Evolutionary conservation across 2,113 vertebrate species (phyloP), one percentile per base, ranked within the genome.

Genomic region (Sprattus sprattus): DNA sequence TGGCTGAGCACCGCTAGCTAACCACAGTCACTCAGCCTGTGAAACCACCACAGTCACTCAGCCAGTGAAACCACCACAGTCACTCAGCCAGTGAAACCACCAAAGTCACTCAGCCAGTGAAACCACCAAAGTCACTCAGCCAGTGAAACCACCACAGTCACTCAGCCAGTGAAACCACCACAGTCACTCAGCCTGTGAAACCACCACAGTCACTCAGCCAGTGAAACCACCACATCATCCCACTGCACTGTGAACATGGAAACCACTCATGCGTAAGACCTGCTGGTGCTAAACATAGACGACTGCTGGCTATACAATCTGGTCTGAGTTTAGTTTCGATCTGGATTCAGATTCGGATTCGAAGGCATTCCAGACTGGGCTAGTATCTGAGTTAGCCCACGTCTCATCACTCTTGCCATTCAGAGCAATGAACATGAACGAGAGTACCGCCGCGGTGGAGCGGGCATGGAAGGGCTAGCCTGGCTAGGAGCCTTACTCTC

Each of bases 201-300:
- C n/a, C n/a, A 86, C 81, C 87, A 84, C 87, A 83, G 71, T 28
- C 64, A 71, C 6, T 60, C 81, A 85, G 81, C 83, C 84, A 44
- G 45, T 78, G 67, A 87, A 87, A 85, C 2, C 44, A 50, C 71
- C 44, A 81, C 83, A 84, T 32, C 85, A 86, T 32, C 39, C 82
- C 81, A 86, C 64, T 83, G n/a, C 81, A 78, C 47, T 47, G 82
- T 64, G 64, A 80, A 80, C 64, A 28, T 44, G 83, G 82, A 25
- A 28, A 83, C 32, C 39, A 47, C 81, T 9, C n/a, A 25, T 25
- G 8, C n/a, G 11, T 32, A 2, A 32, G 25, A 2, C 20, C 57
- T 64, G 22, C 5, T n/a, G 20, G 7, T 8, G 20, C 22, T 64
- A 8, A 64, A 71, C 28, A 32, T 32, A 28, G 8, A 71, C 6